Base-by-base conservation (phyloP, 2,888 invertebrate species). In the Troides helena region DNA sequence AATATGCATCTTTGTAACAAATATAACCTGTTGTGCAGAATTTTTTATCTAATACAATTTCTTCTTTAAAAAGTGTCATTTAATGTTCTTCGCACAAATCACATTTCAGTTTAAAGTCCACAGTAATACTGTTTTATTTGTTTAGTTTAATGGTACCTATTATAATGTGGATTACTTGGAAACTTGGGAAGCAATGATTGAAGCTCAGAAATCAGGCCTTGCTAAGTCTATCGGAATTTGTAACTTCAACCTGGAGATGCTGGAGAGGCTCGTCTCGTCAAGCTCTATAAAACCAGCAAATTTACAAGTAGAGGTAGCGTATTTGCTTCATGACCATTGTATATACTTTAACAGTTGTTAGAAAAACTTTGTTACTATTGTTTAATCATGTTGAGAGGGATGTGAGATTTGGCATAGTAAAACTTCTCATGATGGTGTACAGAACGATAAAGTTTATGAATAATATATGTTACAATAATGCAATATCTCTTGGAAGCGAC, bases 201-300 rank as follows among this genome's bases (percentile, higher is more conserved):
- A 93, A 69, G 93, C 95, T 21, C 92, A 94, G 8, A 84, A 89
- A 25, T 89, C 93, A 57, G 95, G 96, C 0, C 86, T 96, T 36
- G 85, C 93, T 1, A 94, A 93, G 77, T 94, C 95, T 68, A 95
- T 97, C 76, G 97, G 97, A 1, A 81, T 97, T 43, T 96, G 96
- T 71, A 97, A 97, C 85, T 97, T 97, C 83, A 97, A 96, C 84
- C 92, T 92, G 66, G 85, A 93, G 59, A 96, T 97, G 84, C 84
- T 97, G 18, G 89, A 94, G 23, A 88, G 95, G 60, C 79, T 97
- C 2, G 68, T 82, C 7, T 39, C 72, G 57, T 94, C 65, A 84
- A 94, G 62, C 79, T 78, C 71, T 82, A 94, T 76, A 78, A 93
- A 90, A 73, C 95, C 95, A 0, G 94, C 94, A 0, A 91, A 89